A percentile compares a stretch with the other conserved stretches of the same genome.
Conservation (phyloP, 1,140 invertebrate genomes). For the Platyscapa corneri region DNA sequence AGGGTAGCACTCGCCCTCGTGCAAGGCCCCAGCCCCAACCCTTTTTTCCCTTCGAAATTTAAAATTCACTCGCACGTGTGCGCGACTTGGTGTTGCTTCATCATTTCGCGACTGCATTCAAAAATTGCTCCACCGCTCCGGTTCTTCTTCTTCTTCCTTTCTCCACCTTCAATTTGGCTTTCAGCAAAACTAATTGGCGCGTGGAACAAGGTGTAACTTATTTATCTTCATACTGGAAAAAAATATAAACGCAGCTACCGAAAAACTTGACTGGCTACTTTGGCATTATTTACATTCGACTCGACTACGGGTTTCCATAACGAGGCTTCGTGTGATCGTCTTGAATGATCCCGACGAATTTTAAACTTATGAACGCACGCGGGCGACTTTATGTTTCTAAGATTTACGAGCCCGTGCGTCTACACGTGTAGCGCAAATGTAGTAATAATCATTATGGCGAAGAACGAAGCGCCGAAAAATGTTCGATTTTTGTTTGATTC, state of each 20-base stretch:
- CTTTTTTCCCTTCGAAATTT: too few relatives aligned
- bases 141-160: neutral
- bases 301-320: neutral
- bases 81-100: neutral
- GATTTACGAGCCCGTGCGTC: too few relatives aligned
- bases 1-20: neutral
- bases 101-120: neutral
- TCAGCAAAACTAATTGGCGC: neutral
- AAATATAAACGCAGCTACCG: conserved; percentile 57
- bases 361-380: too few relatives aligned
- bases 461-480: too few relatives aligned
- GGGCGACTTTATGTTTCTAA: too few relatives aligned
- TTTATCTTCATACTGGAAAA: conserved; percentile 54
- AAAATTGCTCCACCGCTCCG: neutral
- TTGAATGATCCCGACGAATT: too few relatives aligned
- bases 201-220: neutral
- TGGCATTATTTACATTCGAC: neutral
- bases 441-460: too few relatives aligned
- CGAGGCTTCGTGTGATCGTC: too few relatives aligned
- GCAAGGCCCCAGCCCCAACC: neutral
- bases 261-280: neutral
- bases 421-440: too few relatives aligned
- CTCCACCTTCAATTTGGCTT: neutral
- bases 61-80: neutral
- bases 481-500: too few relatives aligned